Evolutionary conservation across 2,797 vertebrate species (phyloP).

Genomic region (Urophycis tenuis): DNA sequence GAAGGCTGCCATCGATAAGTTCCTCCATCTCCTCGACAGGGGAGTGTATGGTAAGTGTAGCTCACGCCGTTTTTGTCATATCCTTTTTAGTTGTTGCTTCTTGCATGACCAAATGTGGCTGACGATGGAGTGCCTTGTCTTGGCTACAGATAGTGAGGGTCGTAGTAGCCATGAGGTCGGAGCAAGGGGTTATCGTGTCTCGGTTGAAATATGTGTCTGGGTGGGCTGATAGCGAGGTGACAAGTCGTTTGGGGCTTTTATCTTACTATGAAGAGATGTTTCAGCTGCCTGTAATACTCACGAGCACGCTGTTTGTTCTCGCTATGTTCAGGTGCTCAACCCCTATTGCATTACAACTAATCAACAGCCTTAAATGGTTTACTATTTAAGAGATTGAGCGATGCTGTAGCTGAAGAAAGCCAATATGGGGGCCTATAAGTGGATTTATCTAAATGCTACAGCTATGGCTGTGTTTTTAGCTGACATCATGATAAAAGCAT

Average conservation of each 20-base stretch:
- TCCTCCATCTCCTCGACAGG: constrained; percentile 76
- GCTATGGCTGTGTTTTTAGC: no score
- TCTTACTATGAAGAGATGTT: background rate
- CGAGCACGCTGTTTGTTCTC: background rate
- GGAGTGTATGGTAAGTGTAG: constrained; percentile 78
- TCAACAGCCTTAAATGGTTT: background rate
- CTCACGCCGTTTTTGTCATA: background rate
- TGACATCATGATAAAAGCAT: background rate
- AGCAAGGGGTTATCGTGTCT: background rate
- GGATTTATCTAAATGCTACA: background rate
- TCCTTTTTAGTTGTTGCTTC: background rate
- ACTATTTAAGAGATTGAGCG: background rate
- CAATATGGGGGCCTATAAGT: background rate
- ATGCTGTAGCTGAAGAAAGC: background rate
- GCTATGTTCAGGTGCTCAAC: background rate
- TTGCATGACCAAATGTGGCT: background rate
- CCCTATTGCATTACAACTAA: background rate
- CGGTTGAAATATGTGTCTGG: background rate
- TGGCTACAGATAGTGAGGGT: background rate
- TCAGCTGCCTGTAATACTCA: background rate
- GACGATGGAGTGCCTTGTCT: background rate
- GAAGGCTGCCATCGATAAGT: constrained; percentile 69
- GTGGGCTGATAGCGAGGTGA: background rate
- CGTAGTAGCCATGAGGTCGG: background rate
- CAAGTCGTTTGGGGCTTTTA: background rate